Evolutionary conservation across 2,113 vertebrate species (phyloP), one percentile per base, ranked within the genome.

Genomic region (Centropristis striata): DNA sequence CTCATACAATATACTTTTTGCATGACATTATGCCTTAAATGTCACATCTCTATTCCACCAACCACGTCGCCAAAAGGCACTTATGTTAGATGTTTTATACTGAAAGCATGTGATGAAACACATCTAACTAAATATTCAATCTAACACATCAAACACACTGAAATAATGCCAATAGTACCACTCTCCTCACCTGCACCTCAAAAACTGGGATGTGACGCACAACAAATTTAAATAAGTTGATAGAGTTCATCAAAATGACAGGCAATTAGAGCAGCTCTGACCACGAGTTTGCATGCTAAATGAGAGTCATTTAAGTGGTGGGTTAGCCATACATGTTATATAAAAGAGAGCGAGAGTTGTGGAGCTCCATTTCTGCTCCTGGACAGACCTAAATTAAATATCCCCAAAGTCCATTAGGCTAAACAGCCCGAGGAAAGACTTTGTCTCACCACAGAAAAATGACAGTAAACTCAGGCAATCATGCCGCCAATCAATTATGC

Each of bases 391-490:
- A 90, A 95, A 95, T 94, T 90, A 94, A 95, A 95, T 90, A 93
- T 91, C 91, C 86, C 87, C 88, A 75, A 90, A 92, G 90, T 94
- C 93, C 92, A 92, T 94, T 95, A 94, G 91, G 90, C 93, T 91
- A 92, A 95, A 95, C 88, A 94, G 92, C 94, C 95, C 13, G 84
- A 86, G 93, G 94, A 93, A 91, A 89, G 84, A 86, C 90, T 91
- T 92, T 90, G 87, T 91, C 92, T 85, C 74, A 78, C 80, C 76
- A 84, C 87, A 94, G 92, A 94, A 92, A 95, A 94, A 95, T 94
- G 91, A 95, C 91, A 93, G 89, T 94, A 95, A 95, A 95, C 92
- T 92, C 86, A 78, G 70, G 93, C 94, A 95, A 96, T 95, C 94
- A 94, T 90, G 90, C 85, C 61, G 18, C 83, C 89, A 93, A 94